Conservation (phyloP, 1,140 invertebrate genomes). For the Gonatopus flavifemur region DNA sequence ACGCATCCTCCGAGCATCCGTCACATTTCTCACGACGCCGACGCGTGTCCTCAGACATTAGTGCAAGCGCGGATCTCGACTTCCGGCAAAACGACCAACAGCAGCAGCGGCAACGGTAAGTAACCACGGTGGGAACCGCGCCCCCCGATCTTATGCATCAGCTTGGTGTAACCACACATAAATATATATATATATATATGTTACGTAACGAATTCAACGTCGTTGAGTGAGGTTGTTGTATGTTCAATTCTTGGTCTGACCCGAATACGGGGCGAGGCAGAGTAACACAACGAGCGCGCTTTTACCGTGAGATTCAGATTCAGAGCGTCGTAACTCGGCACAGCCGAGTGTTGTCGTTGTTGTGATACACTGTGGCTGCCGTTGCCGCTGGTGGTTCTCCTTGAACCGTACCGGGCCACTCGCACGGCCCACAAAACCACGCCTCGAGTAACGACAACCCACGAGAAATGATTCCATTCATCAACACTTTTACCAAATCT, state of each 20-base stretch:
- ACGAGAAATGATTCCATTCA: constrained; percentile 26
- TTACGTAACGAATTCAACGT: no score
- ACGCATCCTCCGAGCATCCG: no score
- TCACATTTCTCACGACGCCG: constrained; percentile 7
- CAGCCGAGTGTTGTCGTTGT: no score
- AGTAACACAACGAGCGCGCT: constrained; percentile 23
- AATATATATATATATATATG: constrained; percentile 9
- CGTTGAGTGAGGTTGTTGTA: no score
- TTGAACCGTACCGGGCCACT: constrained; percentile 45
- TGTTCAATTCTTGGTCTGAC: constrained; percentile 44
- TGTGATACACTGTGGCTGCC: no score
- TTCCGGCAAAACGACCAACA: constrained; percentile 43
- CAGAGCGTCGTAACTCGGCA: constrained; percentile 50
- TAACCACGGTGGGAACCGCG: constrained; percentile 45
- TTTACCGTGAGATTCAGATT: constrained; percentile 56
- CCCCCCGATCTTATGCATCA: constrained; percentile 14
- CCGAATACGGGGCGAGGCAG: constrained; percentile 48
- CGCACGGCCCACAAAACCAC: constrained; percentile 23
- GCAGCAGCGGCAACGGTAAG: no score
- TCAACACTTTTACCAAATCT: constrained; percentile 20
- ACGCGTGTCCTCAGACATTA: constrained; percentile 17
- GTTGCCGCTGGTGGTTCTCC: constrained; percentile 41
- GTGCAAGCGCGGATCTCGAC: constrained; percentile 26
- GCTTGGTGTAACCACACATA: not conserved
- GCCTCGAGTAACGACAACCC: constrained; percentile 24